These are phyloP conservation scores for Furcula furcula DNA, from an alignment of 2,888 invertebrate genomes.

Conservation along the genomic window DNA sequence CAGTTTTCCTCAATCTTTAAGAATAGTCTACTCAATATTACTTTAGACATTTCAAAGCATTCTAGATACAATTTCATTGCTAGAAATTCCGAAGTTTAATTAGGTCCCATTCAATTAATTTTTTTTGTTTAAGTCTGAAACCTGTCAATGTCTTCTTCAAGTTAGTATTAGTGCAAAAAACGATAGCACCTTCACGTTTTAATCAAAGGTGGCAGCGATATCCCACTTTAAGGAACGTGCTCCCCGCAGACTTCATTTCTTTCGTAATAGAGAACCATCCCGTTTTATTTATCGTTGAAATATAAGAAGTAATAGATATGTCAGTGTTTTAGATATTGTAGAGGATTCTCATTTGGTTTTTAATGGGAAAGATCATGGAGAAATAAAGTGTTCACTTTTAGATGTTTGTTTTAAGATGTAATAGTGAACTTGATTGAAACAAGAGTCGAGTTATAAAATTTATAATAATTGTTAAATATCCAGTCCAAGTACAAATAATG, in stretches of 20 bases:
- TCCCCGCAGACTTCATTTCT: slow-evolving; percentile 23
- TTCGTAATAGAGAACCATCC: slow-evolving; percentile 18
- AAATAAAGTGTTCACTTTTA: not conserved
- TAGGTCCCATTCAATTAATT: too few species aligned
- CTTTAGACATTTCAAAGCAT: too few species aligned
- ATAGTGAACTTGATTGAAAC: too few species aligned
- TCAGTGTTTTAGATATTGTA: slow-evolving; percentile 18
- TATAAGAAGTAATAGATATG: slow-evolving; percentile 21
- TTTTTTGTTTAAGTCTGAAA: too few species aligned
- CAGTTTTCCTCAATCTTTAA: too few species aligned
- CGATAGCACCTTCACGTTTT: slow-evolving; percentile 8
- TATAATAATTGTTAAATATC: too few species aligned
- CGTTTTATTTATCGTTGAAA: slow-evolving; percentile 28
- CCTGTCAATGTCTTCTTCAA: not conserved
- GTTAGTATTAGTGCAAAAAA: not conserved
- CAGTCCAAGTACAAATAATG: too few species aligned
- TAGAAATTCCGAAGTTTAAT: too few species aligned
- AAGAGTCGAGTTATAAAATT: too few species aligned
- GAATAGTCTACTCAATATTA: too few species aligned
- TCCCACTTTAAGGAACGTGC: slow-evolving; percentile 17
- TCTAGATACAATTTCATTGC: too few species aligned
- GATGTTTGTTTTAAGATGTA: slow-evolving; percentile 1
- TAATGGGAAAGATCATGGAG: slow-evolving; percentile 1
- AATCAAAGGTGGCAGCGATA: slow-evolving; percentile 23
- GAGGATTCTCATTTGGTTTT: slow-evolving; percentile 1